Base-by-base conservation (phyloP, 2,797 vertebrate genomes). In the Hylomyscus alleni region DNA sequence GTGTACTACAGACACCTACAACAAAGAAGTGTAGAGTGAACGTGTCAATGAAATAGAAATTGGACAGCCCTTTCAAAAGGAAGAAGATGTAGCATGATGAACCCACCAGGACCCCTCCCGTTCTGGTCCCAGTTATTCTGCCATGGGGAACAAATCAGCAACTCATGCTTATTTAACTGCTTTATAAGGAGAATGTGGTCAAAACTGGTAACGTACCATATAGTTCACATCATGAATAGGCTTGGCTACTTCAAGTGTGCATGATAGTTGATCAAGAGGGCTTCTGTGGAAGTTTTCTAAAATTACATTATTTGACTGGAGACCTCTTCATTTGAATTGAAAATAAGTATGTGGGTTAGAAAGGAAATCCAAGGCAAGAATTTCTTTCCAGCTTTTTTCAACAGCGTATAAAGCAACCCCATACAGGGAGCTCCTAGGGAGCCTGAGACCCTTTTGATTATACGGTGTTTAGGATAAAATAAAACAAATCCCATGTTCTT, bases 401-500 rank as follows among this genome's bases (percentile, higher is more conserved):
- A 90, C 72, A 90, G 76, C 88, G 89, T 86, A 94, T 92, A 97
- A 97, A 97, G 93, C 84, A 97, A 80, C 86, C 94, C 76, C 96
- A 97, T 85, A 73, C 47, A 90, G 87, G 86, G 95, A 96, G 91
- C 87, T 94, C 97, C 97, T 91, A 95, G 96, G 90, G 97, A 95
- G 93, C 40, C 86, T 95, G 96, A 97, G 96, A 96, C 60, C 94
- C 95, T 96, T 97, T 97, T 97, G 94, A 96, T 83, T 97, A 97
- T 91, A 97, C 82, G 90, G 89, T 62, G 91, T 97, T 97, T 93
- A 80, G 97, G 97, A 96, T 94, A 97, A 98, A 94, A 96, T 97
- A 93, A 94, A 97, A 98, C 97, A 98, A 97, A 85, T 95, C 97
- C 95, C 78, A 91, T 96, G 95, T 97, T 98, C 96, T 81, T 93